phyloP scores from a whole-genome alignment of 1,140 invertebrate genomes.

The Myzus persicae region DNA sequence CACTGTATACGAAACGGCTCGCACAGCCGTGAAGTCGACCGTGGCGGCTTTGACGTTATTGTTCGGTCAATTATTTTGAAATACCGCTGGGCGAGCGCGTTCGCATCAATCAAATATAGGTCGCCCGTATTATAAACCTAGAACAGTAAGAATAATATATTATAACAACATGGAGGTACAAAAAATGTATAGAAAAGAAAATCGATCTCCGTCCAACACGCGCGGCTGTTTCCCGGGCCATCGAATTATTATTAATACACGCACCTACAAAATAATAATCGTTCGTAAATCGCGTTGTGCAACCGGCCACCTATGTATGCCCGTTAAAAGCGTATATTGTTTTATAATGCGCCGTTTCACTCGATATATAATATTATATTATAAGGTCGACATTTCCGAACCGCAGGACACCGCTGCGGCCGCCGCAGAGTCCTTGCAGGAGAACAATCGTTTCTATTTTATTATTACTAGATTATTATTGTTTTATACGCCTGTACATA shows the following conservation, averaged over 20 bases:
- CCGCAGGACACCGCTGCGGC: background rate
- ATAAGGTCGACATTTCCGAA: background rate
- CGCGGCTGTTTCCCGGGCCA: background rate
- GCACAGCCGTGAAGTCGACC: background rate
- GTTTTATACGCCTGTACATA: background rate
- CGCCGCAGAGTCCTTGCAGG: background rate
- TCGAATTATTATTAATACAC: background rate
- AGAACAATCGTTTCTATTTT: constrained; percentile 34
- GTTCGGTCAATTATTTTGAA: background rate
- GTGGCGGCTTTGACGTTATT: background rate
- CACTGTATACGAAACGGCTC: background rate
- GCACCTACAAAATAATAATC: background rate
- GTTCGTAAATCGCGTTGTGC: background rate
- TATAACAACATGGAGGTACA: background rate
- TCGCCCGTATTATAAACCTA: background rate
- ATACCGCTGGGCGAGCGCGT: background rate
- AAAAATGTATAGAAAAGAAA: background rate
- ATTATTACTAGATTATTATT: background rate
- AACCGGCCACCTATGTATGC: background rate
- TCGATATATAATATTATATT: background rate
- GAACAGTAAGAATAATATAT: background rate
- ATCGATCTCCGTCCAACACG: background rate
- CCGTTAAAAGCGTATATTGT: background rate
- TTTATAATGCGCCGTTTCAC: background rate
- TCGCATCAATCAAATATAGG: background rate